Percentiles rank a stretch among this genome's conserved stretches.
phyloP scores from a whole-genome alignment of 2,113 vertebrate genomes.

The Nesoenas mayeri region DNA sequence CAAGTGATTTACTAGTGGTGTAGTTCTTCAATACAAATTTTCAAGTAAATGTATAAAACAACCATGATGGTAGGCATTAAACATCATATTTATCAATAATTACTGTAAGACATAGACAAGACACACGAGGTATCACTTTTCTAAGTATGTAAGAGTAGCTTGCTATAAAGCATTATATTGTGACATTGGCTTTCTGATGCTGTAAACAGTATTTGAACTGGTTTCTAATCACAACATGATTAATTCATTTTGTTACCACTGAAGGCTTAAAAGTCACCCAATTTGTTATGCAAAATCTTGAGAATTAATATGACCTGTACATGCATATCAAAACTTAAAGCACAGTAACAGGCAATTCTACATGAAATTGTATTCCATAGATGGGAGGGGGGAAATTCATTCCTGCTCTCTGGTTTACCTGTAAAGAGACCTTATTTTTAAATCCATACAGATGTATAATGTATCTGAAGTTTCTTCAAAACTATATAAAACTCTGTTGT shows the following conservation, averaged over 20 bases:
- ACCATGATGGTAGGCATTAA: neutral
- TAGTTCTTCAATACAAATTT: neutral
- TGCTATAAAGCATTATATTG: neutral
- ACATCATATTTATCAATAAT: neutral
- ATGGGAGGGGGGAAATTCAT: neutral
- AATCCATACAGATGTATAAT: neutral
- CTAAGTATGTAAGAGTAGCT: neutral
- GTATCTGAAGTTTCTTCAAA: neutral
- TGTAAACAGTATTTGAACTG: neutral
- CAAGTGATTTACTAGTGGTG: neutral
- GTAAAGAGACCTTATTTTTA: neutral
- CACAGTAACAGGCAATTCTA: neutral
- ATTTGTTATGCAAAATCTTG: neutral
- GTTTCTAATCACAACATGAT: neutral
- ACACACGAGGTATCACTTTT: neutral
- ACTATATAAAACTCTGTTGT: neutral
- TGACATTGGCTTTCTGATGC: neutral
- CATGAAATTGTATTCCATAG: neutral
- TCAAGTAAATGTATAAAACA: conserved; percentile 1
- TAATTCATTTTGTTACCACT: neutral
- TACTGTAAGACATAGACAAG: neutral
- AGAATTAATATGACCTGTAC: neutral
- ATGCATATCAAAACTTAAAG: neutral
- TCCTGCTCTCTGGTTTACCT: neutral
- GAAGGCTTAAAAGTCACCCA: neutral